These are phyloP conservation scores for Philotrypesis tridentata DNA, from an alignment of 1,140 invertebrate species.

Conservation along the genomic window DNA sequence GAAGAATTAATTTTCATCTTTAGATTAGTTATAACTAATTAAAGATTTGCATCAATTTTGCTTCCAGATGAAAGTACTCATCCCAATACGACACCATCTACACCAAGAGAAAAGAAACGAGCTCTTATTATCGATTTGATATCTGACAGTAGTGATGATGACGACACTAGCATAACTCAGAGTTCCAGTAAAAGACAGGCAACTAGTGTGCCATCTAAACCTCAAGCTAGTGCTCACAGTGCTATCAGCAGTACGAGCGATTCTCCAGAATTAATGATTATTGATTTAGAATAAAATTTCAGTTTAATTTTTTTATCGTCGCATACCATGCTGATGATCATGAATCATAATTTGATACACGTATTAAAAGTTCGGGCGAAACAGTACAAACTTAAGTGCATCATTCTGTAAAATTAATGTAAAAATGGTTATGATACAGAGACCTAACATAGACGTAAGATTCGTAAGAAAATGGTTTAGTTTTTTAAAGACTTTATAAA, in stretches of 20 bases:
- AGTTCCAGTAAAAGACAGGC: constrained; percentile 62
- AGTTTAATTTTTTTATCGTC: constrained; percentile 25
- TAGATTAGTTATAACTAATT: background rate
- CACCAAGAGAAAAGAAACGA: constrained; percentile 66
- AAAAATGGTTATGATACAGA: background rate
- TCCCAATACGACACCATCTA: constrained; percentile 53
- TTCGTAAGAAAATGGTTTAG: constrained; percentile 19
- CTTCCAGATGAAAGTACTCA: constrained; percentile 66
- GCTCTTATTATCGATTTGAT: constrained; percentile 70
- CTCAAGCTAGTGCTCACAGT: constrained; percentile 62
- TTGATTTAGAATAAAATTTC: constrained; percentile 67
- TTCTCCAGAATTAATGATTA: constrained; percentile 72
- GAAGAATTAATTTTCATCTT: background rate
- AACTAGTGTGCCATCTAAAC: constrained; percentile 62
- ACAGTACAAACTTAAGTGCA: constrained; percentile 39
- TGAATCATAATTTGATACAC: constrained; percentile 8
- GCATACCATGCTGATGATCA: background rate
- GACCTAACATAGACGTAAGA: constrained; percentile 19
- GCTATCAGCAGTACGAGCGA: constrained; percentile 71
- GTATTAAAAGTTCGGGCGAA: background rate
- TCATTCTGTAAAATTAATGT: constrained; percentile 35
- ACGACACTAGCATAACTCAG: constrained; percentile 57
- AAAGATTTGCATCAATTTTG: constrained; percentile 9
- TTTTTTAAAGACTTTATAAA: constrained; percentile 18
- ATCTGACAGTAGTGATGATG: constrained; percentile 68